Base-by-base conservation (phyloP, 2,113 vertebrate species). In the Triplophysa tibetana region DNA sequence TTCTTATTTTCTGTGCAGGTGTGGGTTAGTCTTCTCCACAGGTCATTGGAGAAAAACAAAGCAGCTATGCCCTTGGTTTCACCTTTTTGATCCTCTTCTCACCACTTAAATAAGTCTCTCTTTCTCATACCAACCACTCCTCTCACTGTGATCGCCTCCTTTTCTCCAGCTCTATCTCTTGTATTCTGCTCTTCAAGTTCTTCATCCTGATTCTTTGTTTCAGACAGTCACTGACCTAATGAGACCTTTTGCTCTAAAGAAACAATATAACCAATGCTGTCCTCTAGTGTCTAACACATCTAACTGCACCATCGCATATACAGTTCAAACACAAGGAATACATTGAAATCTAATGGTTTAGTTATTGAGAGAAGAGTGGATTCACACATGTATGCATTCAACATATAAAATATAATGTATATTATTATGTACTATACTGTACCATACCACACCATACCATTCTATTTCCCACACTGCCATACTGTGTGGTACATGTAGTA, bases 61-160 rank as follows among this genome's bases (percentile, higher is more conserved):
- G 21, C 33, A 74, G 64, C 16, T 26, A 33, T 56, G 43, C 64
- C 3, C 33, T 58, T n/a, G 24, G 65, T 70, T 33, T 70, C 24
- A 74, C 50, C 70, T 48, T 21, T 17, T 17, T 29, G 33, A 74
- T 26, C 78, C 41, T 56, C 19, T 45, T 45, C 70, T 80, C 48
- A 79, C 77, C 58, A 80, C 70, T 74, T 74, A 80, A 80, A 79
- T 54, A 67, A 67, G 74, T 54, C 19, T 63, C 29, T n/a, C 21
- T 62, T 73, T 63, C 29, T n/a, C 14, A 52, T 73, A 45, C 45
- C 64, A 64, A 29, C 62, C 13, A 12, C 50, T 50, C 10, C 19
- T 70, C 48, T 62, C 54, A 54, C 48, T 43, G 43, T 41, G 12
- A n/a, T 16, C 43, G 45, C 38, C 7, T 68, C 16, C 8, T 43